Percentiles rank a stretch among this genome's conserved stretches.
These are phyloP conservation scores for Leptodactylus fuscus DNA, from an alignment of 2,113 vertebrate species.

Conservation along the genomic window DNA sequence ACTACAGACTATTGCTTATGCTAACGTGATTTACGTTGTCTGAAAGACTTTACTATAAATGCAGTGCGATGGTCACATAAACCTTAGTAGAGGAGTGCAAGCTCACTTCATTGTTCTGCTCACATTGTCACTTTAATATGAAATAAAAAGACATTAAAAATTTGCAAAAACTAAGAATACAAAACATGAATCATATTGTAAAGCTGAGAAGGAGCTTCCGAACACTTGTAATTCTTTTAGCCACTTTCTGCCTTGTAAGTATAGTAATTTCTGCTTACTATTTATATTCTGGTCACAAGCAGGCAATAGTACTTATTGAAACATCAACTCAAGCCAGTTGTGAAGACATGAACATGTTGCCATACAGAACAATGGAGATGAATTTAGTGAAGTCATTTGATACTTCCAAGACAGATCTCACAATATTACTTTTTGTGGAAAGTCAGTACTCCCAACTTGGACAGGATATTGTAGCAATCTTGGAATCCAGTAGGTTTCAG, in stretches of 20 bases:
- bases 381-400: conserved; percentile 85
- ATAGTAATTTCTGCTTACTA: conserved; percentile 93
- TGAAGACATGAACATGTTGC: conserved; percentile 79
- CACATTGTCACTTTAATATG: conserved; percentile 68
- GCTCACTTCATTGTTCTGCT: conserved; percentile 61
- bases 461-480: conserved; percentile 92
- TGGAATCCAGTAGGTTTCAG: conserved; percentile 92
- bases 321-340: conserved; percentile 80
- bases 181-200: conserved; percentile 87
- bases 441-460: conserved; percentile 97
- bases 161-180: conserved; percentile 39
- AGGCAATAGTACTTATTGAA: conserved; percentile 84
- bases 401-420: conserved; percentile 84
- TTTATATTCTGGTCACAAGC: conserved; percentile 88
- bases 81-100: conserved; percentile 63
- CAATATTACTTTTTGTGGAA: conserved; percentile 91
- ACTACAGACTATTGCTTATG: conserved; percentile 56
- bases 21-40: conserved; percentile 36
- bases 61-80: conserved; percentile 98
- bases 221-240: conserved; percentile 85
- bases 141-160: conserved; percentile 53
- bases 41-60: conserved; percentile 69
- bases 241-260: conserved; percentile 89
- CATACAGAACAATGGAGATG: conserved; percentile 80
- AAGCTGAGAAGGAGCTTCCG: conserved; percentile 91